phyloP scores from a whole-genome alignment of 53 echinoderm and acorn worm species.

The Arbacia lixula region DNA sequence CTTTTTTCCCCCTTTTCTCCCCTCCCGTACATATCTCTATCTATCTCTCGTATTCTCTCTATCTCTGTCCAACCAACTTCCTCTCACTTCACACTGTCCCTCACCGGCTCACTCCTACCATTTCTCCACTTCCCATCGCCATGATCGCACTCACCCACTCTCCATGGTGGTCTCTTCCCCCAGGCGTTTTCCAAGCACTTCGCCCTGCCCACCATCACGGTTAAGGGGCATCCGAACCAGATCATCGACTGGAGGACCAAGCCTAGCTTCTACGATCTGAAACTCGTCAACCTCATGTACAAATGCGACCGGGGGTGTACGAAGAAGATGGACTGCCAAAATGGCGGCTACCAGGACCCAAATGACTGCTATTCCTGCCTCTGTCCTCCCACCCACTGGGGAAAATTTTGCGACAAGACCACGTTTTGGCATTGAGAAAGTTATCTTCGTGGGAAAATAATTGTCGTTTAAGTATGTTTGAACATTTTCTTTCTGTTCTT shows the following conservation, averaged over 20 bases:
- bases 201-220: conserved; percentile 28
- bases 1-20: neutral
- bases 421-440: no score
- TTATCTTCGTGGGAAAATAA: neutral
- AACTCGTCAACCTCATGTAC: conserved; percentile 47
- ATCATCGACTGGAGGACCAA: conserved; percentile 38
- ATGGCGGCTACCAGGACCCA: conserved; percentile 44
- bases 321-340: conserved; percentile 27
- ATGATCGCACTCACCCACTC: neutral
- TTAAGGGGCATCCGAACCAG: conserved; percentile 6
- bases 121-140: neutral
- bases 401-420: conserved; percentile 13
- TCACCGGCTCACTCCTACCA: neutral
- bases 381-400: conserved; percentile 27
- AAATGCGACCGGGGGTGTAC: neutral
- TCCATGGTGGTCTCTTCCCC: no score
- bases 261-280: conserved; percentile 37
- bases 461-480: neutral
- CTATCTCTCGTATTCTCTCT: neutral
- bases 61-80: no score
- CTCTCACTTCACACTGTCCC: neutral
- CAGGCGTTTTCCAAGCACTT: conserved; percentile 47
- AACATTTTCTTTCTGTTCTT: no score
- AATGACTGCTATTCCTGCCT: conserved; percentile 23
- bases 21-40: neutral